Evolutionary conservation across 2,888 invertebrate genomes (phyloP).

Genomic region (Metellina segmentata): DNA sequence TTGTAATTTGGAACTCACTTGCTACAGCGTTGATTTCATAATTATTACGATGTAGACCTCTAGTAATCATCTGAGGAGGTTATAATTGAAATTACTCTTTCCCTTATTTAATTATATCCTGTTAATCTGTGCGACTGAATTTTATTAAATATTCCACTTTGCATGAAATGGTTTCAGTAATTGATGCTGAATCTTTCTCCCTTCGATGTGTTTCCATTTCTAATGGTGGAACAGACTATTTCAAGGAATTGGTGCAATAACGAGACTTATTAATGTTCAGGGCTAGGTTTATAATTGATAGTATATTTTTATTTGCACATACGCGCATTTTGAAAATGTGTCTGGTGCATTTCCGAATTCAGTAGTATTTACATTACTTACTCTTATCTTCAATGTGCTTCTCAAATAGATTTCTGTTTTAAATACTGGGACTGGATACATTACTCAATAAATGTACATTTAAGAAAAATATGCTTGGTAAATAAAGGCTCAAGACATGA

Average conservation of each 20-base stretch:
- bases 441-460: too few species aligned
- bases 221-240: background rate
- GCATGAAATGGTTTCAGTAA: background rate
- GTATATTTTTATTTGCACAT: background rate
- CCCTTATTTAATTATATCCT: background rate
- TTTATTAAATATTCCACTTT: constrained; percentile 1
- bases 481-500: too few species aligned
- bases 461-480: too few species aligned
- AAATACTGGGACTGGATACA: too few species aligned
- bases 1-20: background rate
- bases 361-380: too few species aligned
- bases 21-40: background rate
- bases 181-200: background rate
- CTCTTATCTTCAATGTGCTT: too few species aligned
- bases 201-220: background rate
- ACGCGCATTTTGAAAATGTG: background rate
- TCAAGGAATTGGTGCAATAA: background rate
- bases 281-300: background rate
- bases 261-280: background rate
- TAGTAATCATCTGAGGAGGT: background rate
- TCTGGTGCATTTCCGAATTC: too few species aligned
- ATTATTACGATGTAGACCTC: background rate
- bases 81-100: constrained; percentile 37
- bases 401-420: too few species aligned
- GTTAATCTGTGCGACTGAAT: background rate